Evolutionary conservation across 2,113 vertebrate genomes (phyloP).

Genomic region (Megaceryle torquata): DNA sequence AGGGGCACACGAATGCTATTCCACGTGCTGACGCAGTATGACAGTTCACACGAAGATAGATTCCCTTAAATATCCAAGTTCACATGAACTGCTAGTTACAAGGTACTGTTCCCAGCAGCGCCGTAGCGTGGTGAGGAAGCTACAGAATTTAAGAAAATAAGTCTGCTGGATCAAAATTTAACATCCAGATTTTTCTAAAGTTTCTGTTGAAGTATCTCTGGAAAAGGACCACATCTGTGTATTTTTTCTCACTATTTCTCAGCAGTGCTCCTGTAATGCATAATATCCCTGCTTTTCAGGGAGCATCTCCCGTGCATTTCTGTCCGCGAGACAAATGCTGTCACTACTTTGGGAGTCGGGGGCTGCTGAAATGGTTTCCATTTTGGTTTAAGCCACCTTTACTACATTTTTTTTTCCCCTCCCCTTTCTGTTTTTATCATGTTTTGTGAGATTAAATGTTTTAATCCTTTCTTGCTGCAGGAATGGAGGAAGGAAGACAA

Average conservation of each 20-base stretch:
- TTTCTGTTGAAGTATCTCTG: background rate
- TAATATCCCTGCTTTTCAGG: background rate
- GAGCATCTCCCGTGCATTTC: fast-evolving
- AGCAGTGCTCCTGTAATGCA: background rate
- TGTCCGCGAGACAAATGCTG: background rate
- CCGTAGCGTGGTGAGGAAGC: background rate
- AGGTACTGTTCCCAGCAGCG: background rate
- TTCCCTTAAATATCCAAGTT: background rate
- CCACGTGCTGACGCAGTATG: background rate
- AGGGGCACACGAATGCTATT: fast-evolving
- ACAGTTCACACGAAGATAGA: background rate
- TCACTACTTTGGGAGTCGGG: background rate
- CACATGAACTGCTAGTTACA: background rate
- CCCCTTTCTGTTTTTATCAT: background rate
- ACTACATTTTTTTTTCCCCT: fast-evolving
- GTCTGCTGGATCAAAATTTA: background rate
- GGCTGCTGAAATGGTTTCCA: background rate
- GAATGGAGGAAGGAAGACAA: slow-evolving; percentile 18
- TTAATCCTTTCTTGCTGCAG: slow-evolving; percentile 54
- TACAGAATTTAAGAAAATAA: background rate
- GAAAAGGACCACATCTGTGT: fast-evolving
- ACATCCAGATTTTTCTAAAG: background rate
- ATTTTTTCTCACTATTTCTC: background rate
- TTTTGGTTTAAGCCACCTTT: background rate
- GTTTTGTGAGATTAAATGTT: background rate